A percentile compares a stretch with the other conserved stretches of the same genome.
Evolutionary conservation across 2,797 vertebrate genomes (phyloP).

Genomic region (Karalla daura): DNA sequence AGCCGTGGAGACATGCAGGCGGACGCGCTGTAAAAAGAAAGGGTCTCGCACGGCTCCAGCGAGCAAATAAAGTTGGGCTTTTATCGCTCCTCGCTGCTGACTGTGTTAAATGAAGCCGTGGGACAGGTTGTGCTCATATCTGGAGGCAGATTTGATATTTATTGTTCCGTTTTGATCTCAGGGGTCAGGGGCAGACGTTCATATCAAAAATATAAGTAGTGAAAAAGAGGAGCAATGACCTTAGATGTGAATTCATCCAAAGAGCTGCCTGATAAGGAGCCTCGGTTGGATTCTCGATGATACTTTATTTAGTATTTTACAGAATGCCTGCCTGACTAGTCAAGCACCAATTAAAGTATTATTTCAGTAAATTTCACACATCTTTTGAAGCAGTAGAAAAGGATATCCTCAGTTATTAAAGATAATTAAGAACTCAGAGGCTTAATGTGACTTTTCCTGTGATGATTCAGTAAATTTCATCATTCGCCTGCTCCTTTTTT

Average conservation of each 20-base stretch:
- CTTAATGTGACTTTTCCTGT: neutral
- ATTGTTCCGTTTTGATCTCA: neutral
- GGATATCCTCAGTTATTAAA: neutral
- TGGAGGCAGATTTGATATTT: neutral
- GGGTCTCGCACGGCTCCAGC: neutral
- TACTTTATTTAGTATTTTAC: neutral
- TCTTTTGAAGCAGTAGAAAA: neutral
- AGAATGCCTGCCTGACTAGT: neutral
- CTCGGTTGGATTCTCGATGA: neutral
- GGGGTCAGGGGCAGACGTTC: neutral
- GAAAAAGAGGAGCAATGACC: neutral
- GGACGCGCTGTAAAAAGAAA: slow-evolving; percentile 27
- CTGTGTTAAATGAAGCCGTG: neutral
- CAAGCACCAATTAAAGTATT: slow-evolving; percentile 10
- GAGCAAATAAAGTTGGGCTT: slow-evolving; percentile 8
- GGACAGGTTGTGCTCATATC: neutral
- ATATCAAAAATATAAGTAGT: neutral
- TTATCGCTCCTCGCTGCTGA: neutral
- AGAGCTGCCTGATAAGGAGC: neutral
- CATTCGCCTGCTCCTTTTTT: too few relatives aligned
- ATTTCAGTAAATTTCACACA: slow-evolving; percentile 2
- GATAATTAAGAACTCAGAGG: neutral
- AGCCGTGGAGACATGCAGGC: slow-evolving; percentile 37
- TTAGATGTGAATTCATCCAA: neutral
- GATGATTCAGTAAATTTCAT: neutral